These are phyloP conservation scores for Carassius carassius DNA, from an alignment of 2,113 vertebrate species.

Conservation along the genomic window DNA sequence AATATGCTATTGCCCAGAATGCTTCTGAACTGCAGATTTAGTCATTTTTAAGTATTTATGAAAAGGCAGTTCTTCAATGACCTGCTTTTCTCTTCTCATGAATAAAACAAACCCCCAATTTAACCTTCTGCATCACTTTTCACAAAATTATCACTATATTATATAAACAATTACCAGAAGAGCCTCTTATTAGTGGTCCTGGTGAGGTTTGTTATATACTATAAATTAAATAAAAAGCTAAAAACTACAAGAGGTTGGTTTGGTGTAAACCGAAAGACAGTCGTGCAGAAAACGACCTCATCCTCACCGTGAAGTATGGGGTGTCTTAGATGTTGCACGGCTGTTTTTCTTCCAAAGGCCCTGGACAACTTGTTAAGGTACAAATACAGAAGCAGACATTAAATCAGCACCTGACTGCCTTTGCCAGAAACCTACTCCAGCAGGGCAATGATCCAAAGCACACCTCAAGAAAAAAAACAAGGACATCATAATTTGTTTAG, in stretches of 20 bases:
- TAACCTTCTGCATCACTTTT: not conserved
- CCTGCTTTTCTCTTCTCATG: not conserved
- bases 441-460: not conserved
- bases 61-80: not conserved
- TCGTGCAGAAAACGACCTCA: not conserved
- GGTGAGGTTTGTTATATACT: not conserved
- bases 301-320: not conserved
- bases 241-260: no score
- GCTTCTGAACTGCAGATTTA: not conserved
- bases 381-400: not conserved
- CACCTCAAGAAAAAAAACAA: not conserved
- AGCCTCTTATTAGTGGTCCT: not conserved
- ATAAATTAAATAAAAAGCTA: no score
- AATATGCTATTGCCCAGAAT: not conserved
- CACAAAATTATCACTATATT: not conserved
- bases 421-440: not conserved
- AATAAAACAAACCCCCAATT: not conserved
- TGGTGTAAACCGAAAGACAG: no score
- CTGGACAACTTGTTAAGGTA: not conserved
- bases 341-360: not conserved
- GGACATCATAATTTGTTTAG: no score
- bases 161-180: not conserved
- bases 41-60: not conserved
- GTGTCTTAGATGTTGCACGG: not conserved
- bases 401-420: not conserved